Evolutionary conservation across 2,888 invertebrate genomes (phyloP).

Genomic region (Eucera pruinosa): DNA sequence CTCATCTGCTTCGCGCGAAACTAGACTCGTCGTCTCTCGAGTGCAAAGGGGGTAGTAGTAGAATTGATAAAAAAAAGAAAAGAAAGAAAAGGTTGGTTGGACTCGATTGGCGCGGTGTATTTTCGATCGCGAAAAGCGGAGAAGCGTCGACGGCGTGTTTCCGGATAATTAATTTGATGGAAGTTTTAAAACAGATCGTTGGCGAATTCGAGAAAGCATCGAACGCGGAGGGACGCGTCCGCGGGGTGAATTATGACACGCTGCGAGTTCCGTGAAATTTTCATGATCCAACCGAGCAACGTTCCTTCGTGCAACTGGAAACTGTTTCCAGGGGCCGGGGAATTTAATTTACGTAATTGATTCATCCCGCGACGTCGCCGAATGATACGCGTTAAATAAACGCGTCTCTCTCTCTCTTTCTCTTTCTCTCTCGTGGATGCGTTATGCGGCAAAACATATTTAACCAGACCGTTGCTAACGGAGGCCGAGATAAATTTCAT

Average conservation of each 20-base stretch:
- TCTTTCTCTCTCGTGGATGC: too few relatives aligned
- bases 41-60: too few relatives aligned
- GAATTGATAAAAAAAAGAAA: too few relatives aligned
- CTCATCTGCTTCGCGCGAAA: too few relatives aligned
- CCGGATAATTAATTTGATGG: conserved; percentile 25
- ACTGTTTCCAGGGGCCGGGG: background rate
- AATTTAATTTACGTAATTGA: conserved; percentile 52
- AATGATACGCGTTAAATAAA: conserved; percentile 12
- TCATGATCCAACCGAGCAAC: conserved; percentile 1
- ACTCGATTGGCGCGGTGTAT: background rate
- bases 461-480: too few relatives aligned
- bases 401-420: too few relatives aligned
- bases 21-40: too few relatives aligned
- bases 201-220: background rate
- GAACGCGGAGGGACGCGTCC: background rate
- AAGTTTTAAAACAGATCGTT: background rate
- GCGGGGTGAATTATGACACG: too few relatives aligned
- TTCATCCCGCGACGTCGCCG: conserved; percentile 29
- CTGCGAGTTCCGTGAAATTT: conserved; percentile 12
- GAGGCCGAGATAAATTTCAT: too few relatives aligned
- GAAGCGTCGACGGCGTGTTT: background rate
- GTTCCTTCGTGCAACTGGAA: background rate
- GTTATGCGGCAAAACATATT: too few relatives aligned
- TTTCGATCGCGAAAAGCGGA: background rate
- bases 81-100: background rate